Evolutionary conservation across 2,797 vertebrate genomes (phyloP).

Genomic region (Brachyalestes nurse): DNA sequence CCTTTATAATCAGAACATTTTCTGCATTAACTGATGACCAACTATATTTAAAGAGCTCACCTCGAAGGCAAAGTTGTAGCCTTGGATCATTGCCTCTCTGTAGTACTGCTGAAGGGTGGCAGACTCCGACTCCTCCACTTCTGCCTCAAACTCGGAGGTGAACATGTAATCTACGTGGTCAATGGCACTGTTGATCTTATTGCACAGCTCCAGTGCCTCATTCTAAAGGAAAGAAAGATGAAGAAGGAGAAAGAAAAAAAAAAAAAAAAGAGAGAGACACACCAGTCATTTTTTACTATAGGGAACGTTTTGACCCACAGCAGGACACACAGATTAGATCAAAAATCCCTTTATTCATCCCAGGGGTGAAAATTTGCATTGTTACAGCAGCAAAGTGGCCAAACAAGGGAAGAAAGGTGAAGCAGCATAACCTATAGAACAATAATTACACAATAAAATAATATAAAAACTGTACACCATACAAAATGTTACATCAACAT

Average conservation of each 20-base stretch:
- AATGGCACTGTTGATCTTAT: conserved; percentile 91
- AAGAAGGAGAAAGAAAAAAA: not conserved
- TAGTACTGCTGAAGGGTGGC: conserved; percentile 94
- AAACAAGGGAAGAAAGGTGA: no score
- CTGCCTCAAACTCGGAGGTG: conserved; percentile 90
- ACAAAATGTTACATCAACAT: no score
- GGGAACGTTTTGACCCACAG: no score
- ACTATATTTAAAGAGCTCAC: conserved; percentile 69
- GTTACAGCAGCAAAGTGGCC: no score
- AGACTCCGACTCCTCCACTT: conserved; percentile 93
- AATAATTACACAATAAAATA: no score
- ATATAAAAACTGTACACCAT: no score
- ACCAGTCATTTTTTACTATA: no score
- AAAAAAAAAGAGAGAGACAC: no score
- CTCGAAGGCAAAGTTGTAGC: conserved; percentile 99
- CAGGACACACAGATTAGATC: no score
- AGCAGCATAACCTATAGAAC: no score
- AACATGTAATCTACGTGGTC: conserved; percentile 95
- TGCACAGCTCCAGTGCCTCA: conserved; percentile 93
- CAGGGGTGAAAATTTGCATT: no score
- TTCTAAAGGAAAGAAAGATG: conserved; percentile 72
- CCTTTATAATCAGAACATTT: not conserved
- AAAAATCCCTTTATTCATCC: no score
- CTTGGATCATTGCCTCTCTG: conserved; percentile 97
- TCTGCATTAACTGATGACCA: not conserved